Conservation (phyloP, 2,113 vertebrate genomes). For the Neogobius melanostomus region DNA sequence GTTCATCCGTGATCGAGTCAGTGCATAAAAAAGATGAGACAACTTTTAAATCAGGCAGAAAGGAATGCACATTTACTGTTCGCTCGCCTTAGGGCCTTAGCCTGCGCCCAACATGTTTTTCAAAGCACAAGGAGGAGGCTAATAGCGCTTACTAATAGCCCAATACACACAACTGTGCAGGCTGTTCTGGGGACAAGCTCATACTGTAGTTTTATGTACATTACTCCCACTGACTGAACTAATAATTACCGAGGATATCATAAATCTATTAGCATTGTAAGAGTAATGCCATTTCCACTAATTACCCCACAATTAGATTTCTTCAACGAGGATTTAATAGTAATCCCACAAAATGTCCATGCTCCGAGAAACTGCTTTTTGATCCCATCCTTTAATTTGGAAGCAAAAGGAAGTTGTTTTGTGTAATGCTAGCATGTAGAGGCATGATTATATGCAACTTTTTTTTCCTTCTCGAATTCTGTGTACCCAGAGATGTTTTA, state of each 20-base stretch:
- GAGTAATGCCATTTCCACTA: conserved; percentile 38
- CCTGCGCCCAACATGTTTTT: conserved; percentile 66
- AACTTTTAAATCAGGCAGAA: conserved; percentile 73
- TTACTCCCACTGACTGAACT: conserved; percentile 1
- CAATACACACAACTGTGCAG: conserved; percentile 25
- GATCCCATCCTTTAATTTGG: conserved; percentile 64
- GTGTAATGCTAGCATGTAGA: conserved; percentile 51
- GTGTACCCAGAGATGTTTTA: conserved; percentile 17
- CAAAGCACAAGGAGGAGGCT: conserved; percentile 42
- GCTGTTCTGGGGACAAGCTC: conserved; percentile 12
- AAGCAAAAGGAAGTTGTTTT: conserved; percentile 40
- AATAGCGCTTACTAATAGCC: conserved; percentile 40
- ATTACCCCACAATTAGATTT: conserved; percentile 61
- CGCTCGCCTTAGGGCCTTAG: conserved; percentile 54
- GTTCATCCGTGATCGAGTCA: conserved; percentile 63
- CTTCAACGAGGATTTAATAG: conserved; percentile 44
- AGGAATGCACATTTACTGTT: conserved; percentile 68
- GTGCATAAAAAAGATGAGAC: conserved; percentile 54
- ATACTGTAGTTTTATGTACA: conserved; percentile 9
- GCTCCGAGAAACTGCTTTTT: conserved; percentile 44
- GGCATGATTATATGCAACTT: conserved; percentile 56
- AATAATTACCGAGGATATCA: conserved; percentile 14
- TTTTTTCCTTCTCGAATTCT: conserved; percentile 7
- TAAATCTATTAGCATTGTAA: conserved; percentile 25
- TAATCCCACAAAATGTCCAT: conserved; percentile 57